phyloP scores from a whole-genome alignment of 2,113 vertebrate species.

The Elachura formosa region DNA sequence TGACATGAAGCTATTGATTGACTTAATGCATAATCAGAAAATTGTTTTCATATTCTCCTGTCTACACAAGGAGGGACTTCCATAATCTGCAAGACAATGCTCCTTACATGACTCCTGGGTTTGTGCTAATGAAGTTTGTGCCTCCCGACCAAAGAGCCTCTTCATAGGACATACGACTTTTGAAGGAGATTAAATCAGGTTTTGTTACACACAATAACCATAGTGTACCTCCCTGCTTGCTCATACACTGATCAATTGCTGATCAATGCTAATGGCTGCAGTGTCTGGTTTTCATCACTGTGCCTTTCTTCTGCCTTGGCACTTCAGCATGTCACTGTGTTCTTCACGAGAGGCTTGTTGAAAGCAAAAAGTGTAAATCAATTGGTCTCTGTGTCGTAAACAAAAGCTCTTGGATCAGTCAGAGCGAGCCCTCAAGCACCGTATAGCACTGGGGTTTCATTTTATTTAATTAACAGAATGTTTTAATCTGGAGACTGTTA shows the following conservation, averaged over 20 bases:
- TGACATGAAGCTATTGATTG: not conserved
- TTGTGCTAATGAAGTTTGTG: not conserved
- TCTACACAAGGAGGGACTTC: not conserved
- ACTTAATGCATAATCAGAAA: not conserved
- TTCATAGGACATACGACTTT: not conserved
- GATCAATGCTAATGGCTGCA: conserved; percentile 82
- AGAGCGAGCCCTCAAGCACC: not conserved
- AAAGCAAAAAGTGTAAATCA: conserved; percentile 61
- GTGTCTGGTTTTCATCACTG: conserved; percentile 73
- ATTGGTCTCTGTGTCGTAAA: conserved; percentile 68
- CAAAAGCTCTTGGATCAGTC: conserved; percentile 39
- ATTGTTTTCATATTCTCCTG: not conserved
- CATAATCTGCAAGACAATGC: not conserved
- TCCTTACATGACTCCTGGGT: not conserved
- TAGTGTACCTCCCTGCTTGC: not conserved
- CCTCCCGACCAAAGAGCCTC: not conserved
- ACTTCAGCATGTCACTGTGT: not conserved
- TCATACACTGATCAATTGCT: conserved; percentile 59
- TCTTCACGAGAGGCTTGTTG: conserved; percentile 7
- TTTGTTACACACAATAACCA: not conserved
- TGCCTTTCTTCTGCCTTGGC: conserved; percentile 1
- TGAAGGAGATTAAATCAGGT: conserved; percentile 42
- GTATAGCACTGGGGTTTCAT: not conserved
- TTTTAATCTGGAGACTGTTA: not conserved
- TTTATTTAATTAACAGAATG: conserved; percentile 15